Evolutionary conservation across 2,113 vertebrate species (phyloP), one percentile per base, ranked within the genome.

Genomic region (Neodontobutis hainanensis): DNA sequence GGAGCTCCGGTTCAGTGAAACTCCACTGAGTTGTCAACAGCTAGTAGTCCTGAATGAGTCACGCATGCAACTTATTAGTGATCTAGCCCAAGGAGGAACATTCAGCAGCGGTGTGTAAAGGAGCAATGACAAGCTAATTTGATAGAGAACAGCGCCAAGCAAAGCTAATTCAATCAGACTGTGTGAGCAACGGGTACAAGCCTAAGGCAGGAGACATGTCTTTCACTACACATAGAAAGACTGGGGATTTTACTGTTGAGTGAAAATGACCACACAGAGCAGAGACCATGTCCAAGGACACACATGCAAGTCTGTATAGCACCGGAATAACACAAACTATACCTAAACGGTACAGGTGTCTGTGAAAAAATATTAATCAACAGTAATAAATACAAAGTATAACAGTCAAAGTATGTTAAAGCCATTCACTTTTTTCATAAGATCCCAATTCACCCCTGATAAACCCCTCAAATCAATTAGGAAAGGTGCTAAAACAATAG

Each of bases 91-190:
- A 32, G 67, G 70, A 72, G 59, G 50, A 65, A 64, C 60, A 60
- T 60, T 73, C 47, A 49, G 70, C 49, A 3, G 62, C 12, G 38
- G 64, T 58, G 74, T 81, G 69, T 67, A 11, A 65, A 70, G 42
- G 75, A 53, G 71, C 61, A 80, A 68, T 43, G 66, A 68, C 1
- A 7, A 5, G 44, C 61, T 75, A 76, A 87, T 75, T 78, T 74
- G 73, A 80, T 73, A 76, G 66, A 85, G 67, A 73, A 74, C 55
- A 0, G 69, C 69, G 7, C 75, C 64, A 27, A 64, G 59, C 43
- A 42, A 73, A 65, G 61, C 19, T 83, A 78, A 83, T 83, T 85
- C 60, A 64, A 81, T 87, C 67, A 68, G 86, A 86, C 77, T 68
- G 73, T 15, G 68, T 65, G 66, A 82, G 70, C 68, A 78, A 70